Evolutionary conservation across 2,113 vertebrate species (phyloP).

Genomic region (Chinchilla lanigera): DNA sequence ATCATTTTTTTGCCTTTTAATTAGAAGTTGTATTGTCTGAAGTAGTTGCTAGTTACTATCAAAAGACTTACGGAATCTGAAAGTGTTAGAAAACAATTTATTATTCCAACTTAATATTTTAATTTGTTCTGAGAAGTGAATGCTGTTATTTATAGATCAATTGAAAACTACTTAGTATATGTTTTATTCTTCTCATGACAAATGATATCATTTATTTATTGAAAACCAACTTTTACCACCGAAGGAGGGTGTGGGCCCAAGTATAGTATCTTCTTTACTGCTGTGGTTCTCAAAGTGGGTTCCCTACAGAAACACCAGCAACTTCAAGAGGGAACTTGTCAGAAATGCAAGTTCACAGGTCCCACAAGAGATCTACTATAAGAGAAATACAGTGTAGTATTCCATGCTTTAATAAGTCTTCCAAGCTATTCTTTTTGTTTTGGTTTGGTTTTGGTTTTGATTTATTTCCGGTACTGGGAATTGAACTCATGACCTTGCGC

Average conservation of each 20-base stretch:
- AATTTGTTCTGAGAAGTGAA: not conserved
- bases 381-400: not conserved
- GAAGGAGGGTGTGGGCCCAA: not conserved
- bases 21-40: not conserved
- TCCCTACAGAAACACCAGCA: not conserved
- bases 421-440: no score
- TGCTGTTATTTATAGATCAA: not conserved
- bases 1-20: not conserved
- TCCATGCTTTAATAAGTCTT: not conserved
- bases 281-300: not conserved
- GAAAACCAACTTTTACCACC: not conserved
- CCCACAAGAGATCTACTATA: not conserved
- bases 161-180: not conserved
- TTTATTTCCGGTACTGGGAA: no score
- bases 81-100: not conserved
- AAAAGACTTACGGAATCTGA: not conserved
- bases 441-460: no score
- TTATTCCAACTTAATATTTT: not conserved
- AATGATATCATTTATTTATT: not conserved
- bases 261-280: accelerated
- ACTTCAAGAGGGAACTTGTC: not conserved
- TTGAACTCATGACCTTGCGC: no score
- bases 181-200: not conserved
- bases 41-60: not conserved
- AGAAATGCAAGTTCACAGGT: not conserved